A percentile compares a stretch with the other conserved stretches of the same genome.
phyloP scores from a whole-genome alignment of 1,140 invertebrate genomes.

The Prorops nasuta region DNA sequence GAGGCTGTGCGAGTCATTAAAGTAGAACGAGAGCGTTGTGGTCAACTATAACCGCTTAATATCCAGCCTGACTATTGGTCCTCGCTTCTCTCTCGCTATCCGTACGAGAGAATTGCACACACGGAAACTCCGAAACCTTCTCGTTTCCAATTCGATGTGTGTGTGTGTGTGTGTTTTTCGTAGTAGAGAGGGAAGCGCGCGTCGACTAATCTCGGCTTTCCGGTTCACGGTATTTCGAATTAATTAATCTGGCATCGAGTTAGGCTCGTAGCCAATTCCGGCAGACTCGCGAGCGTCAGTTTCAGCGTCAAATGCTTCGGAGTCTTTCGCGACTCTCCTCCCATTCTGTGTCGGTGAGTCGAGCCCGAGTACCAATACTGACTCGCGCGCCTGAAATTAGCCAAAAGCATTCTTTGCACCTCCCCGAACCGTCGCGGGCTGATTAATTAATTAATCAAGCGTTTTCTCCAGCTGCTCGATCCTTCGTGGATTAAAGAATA shows the following conservation, averaged over 20 bases:
- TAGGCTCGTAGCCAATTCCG: slow-evolving; percentile 41
- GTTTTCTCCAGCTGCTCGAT: too few species aligned
- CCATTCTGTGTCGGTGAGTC: too few species aligned
- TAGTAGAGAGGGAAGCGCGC: background rate
- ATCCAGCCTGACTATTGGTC: background rate
- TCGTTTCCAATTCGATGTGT: too few species aligned
- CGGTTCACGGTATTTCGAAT: slow-evolving; percentile 41
- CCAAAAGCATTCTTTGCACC: too few species aligned
- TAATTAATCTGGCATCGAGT: slow-evolving; percentile 44
- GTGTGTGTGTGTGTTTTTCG: too few species aligned
- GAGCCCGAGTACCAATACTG: too few species aligned
- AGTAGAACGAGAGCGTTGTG: slow-evolving; percentile 4
- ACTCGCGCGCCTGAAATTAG: too few species aligned
- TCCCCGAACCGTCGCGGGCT: too few species aligned
- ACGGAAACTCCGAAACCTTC: too few species aligned
- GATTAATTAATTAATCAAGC: too few species aligned
- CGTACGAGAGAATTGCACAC: slow-evolving; percentile 9
- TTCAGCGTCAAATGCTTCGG: background rate
- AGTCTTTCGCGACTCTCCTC: background rate
- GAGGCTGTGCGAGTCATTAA: slow-evolving; percentile 6
- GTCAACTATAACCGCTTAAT: slow-evolving; percentile 10
- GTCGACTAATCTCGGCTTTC: slow-evolving; percentile 35
- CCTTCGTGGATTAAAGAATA: too few species aligned
- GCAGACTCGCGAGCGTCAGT: background rate
- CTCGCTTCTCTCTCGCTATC: slow-evolving; percentile 1